Evolutionary conservation across 2,888 invertebrate genomes (phyloP), one percentile per base, ranked within the genome.

Genomic region (Thera obeliscata): DNA sequence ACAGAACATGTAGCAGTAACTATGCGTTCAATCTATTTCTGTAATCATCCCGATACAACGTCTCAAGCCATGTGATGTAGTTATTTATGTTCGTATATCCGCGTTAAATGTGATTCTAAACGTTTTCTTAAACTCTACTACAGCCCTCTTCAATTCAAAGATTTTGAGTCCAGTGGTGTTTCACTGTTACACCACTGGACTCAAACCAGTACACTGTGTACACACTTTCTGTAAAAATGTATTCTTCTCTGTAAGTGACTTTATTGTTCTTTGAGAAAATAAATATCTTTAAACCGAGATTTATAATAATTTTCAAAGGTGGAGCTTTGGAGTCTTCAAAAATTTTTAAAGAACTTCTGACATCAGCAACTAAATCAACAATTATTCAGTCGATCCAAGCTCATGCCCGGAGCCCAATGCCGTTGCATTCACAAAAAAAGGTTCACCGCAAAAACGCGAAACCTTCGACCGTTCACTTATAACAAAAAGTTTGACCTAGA

Each of bases 61-160:
- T 80, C 81, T 78, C 81, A 78, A 81, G 82, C 80, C 83, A 80
- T 83, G 85, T 82, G 84, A 83, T 86, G 79, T 77, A 74, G 80
- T 84, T 87, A 87, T 87, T 88, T 88, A 85, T 86, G 88, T 87
- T 85, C 85, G 79, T 80, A 80, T 77, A 81, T 79, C 78, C 76
- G 78, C 71, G 72, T 77, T 64, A 59, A 56, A 59, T 63, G 55
- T 49, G 61, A 57, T 60, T 52, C 43, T 50, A 38, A 65, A 59
- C 61, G 56, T 65, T 48, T 35, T 22, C n/a, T 55, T n/a, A 35
- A 59, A 33, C 52, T 43, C 36, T 22, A 11, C 43, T 9, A 9
- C n/a, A 8, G 22, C 22, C 22, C 22, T 22, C 22, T 22, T 22
- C 22, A 22, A 22, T 22, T 22, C 22, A 22, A 22, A 22, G 22